Percentiles rank a stretch among this genome's conserved stretches.
These are phyloP conservation scores for Ammospiza nelsoni DNA, from an alignment of 2,113 vertebrate species.

Conservation along the genomic window DNA sequence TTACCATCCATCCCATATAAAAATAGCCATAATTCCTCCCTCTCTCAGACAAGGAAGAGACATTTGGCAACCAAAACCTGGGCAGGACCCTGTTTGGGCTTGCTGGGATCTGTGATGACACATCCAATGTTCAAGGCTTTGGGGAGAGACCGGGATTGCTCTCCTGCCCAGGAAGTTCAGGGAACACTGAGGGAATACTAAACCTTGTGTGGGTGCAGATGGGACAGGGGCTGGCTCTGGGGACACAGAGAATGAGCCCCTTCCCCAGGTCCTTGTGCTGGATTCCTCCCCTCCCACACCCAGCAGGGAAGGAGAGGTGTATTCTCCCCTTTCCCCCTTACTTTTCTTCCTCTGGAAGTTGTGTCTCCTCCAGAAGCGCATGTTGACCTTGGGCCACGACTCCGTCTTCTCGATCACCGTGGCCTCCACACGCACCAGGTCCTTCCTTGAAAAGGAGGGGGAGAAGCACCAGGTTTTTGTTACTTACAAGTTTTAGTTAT, in stretches of 20 bases:
- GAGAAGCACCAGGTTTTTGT: not conserved
- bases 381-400: conserved; percentile 81
- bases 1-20: not conserved
- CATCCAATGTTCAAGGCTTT: not conserved
- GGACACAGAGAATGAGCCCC: accelerated
- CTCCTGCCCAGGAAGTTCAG: not conserved
- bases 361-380: conserved; percentile 80
- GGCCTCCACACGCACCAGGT: conserved; percentile 86
- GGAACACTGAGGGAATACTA: not conserved
- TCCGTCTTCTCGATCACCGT: conserved; percentile 88
- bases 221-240: not conserved
- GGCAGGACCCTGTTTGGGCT: not conserved
- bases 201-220: not conserved
- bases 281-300: not conserved
- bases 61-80: not conserved
- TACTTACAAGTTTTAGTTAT: not conserved
- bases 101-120: not conserved
- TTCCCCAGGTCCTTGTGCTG: not conserved
- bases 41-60: not conserved
- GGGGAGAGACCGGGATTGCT: not conserved
- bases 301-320: not conserved
- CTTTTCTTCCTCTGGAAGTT: conserved; percentile 80
- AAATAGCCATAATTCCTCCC: accelerated
- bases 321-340: conserved; percentile 43
- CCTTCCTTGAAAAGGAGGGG: conserved; percentile 47